These are phyloP conservation scores for Galendromus occidentalis DNA, from an alignment of 1,140 invertebrate genomes.

Conservation along the genomic window DNA sequence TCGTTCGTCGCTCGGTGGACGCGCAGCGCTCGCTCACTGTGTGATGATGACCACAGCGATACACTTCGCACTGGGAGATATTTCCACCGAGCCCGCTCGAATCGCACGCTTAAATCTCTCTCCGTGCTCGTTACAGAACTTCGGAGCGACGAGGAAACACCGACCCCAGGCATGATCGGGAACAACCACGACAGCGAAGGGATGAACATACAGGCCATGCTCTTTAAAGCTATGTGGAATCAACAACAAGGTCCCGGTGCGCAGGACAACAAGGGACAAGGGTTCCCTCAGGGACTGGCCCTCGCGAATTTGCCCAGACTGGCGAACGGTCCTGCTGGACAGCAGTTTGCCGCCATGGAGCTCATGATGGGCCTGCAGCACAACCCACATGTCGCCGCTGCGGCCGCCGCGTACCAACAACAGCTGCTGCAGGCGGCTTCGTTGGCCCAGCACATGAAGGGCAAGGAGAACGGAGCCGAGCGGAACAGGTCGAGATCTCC, in stretches of 20 bases:
- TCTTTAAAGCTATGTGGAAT: slow-evolving; percentile 6
- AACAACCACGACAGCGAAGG: neutral
- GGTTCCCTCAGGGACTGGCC: neutral
- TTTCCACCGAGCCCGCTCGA: no score
- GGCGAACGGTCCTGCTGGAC: neutral
- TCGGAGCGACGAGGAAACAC: neutral
- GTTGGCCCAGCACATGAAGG: neutral
- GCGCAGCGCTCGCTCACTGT: no score
- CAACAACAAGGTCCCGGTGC: neutral
- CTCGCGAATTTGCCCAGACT: neutral
- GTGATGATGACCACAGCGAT: no score
- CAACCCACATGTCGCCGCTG: neutral
- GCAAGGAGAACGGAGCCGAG: neutral
- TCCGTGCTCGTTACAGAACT: neutral
- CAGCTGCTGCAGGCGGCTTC: neutral
- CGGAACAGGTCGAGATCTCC: neutral
- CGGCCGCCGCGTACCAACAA: neutral
- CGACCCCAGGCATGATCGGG: neutral
- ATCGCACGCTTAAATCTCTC: no score
- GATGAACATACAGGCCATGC: slow-evolving; percentile 9
- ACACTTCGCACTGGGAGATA: no score
- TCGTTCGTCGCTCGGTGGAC: no score
- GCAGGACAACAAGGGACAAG: neutral
- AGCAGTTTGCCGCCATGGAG: neutral
- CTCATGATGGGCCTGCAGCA: slow-evolving; percentile 7